A percentile compares a stretch with the other conserved stretches of the same genome.
phyloP scores from a whole-genome alignment of 2,888 invertebrate species.

The Phymatocera aterrima region DNA sequence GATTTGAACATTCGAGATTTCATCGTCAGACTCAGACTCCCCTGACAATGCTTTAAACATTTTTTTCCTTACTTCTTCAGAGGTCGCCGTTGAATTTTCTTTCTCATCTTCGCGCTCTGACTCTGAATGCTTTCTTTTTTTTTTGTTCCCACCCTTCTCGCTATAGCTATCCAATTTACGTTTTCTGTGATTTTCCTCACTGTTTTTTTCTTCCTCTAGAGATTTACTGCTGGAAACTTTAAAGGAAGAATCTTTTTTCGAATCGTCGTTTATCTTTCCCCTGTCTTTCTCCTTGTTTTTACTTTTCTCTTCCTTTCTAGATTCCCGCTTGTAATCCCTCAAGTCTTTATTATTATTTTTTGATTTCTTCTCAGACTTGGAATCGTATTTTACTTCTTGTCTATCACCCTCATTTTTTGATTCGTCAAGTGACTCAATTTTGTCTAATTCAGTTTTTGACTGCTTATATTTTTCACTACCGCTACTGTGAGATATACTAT shows the following conservation, averaged over 20 bases:
- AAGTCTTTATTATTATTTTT: constrained; percentile 47
- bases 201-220: constrained; percentile 47
- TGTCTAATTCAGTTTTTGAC: constrained; percentile 50
- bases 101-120: constrained; percentile 44
- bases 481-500: constrained; percentile 50
- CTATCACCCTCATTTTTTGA: constrained; percentile 48
- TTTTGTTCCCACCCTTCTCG: constrained; percentile 55
- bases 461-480: constrained; percentile 53
- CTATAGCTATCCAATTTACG: constrained; percentile 56
- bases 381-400: constrained; percentile 54
- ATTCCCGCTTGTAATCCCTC: constrained; percentile 46
- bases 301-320: constrained; percentile 54
- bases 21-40: constrained; percentile 49
- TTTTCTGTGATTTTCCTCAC: constrained; percentile 56
- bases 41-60: constrained; percentile 48
- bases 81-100: neutral
- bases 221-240: constrained; percentile 52
- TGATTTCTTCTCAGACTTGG: constrained; percentile 56
- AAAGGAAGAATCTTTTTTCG: constrained; percentile 54
- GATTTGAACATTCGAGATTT: constrained; percentile 40
- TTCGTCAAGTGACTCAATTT: constrained; percentile 48
- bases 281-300: constrained; percentile 52
- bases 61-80: constrained; percentile 42
- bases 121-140: constrained; percentile 56
- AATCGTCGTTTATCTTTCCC: constrained; percentile 51